A percentile compares a stretch with the other conserved stretches of the same genome.
Evolutionary conservation across 2,888 invertebrate species (phyloP).

Genomic region (Muscina levida): DNA sequence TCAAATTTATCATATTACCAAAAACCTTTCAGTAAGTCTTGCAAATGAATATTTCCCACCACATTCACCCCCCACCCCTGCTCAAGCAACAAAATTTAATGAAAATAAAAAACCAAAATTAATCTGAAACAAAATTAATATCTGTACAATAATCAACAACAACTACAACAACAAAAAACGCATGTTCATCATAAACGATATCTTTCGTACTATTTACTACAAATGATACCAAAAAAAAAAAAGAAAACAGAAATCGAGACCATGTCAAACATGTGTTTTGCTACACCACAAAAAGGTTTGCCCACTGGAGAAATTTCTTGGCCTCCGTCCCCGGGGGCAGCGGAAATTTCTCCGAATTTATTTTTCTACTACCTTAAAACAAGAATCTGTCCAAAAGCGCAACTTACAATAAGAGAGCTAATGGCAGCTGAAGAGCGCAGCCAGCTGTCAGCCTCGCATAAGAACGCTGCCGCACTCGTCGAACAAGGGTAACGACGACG

Average conservation of each 20-base stretch:
- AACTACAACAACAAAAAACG: slow-evolving; percentile 13
- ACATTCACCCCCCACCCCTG: not conserved
- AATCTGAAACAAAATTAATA: no score
- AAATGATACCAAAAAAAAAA: slow-evolving; percentile 13
- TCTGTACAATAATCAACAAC: slow-evolving; percentile 2
- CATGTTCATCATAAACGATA: slow-evolving; percentile 4
- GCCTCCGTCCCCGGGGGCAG: slow-evolving; percentile 69
- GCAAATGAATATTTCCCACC: slow-evolving; percentile 2
- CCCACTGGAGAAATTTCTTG: slow-evolving; percentile 67
- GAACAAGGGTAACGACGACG: not conserved
- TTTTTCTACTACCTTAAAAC: slow-evolving; percentile 79
- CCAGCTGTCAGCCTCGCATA: no score
- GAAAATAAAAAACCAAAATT: slow-evolving; percentile 6
- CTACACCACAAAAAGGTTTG: slow-evolving; percentile 77
- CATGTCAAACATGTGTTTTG: slow-evolving; percentile 73
- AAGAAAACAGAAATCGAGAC: slow-evolving; percentile 32
- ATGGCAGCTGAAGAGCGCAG: no score
- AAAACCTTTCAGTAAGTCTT: slow-evolving; percentile 30
- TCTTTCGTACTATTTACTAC: slow-evolving; percentile 20
- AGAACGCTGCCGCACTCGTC: no score
- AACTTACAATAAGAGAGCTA: slow-evolving; percentile 6
- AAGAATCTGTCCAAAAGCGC: slow-evolving; percentile 78
- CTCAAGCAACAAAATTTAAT: no score
- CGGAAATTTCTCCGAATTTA: slow-evolving; percentile 72
- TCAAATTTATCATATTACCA: slow-evolving; percentile 14